Evolutionary conservation across 2,797 vertebrate species (phyloP), one percentile per base, ranked within the genome.

Genomic region (Crossoptilon crossoptilon): DNA sequence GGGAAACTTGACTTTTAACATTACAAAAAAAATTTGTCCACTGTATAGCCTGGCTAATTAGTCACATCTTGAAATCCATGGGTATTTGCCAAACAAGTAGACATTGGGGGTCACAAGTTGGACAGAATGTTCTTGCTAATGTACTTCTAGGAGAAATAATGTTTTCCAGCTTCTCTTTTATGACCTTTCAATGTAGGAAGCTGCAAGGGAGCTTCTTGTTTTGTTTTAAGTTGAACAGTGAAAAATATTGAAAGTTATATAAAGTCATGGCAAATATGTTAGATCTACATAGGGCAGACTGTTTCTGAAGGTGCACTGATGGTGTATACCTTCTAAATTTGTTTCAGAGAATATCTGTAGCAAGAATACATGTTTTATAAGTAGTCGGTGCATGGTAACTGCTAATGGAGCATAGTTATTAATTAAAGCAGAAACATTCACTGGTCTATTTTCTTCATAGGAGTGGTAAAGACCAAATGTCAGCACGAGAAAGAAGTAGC

Each of bases 391-490:
- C 44, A 24, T 24, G 21, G 53, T 31, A 66, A 59, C 3, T 44
- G 33, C 72, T 82, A 66, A 69, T 66, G 16, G 31, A 72, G 53
- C 26, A 35, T 19, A 49, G 9, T 14, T 64, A 35, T 17, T 73
- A 56, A 19, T 60, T 88, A 62, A 71, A 83, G 75, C 14, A 64
- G 51, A 91, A 91, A 33, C 88, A 56, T 64, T 82, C 23, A 78
- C 24, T 78, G 33, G 2, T 67, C 29, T 80, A 58, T 27, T 19
- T 80, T 85, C 68, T 60, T 26, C 7, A 29, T 82, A 99, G 98
- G 97, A 75, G 84, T 58, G 63, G 97, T 98, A 85, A 99, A 98
- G 93, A 99, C 98, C 3, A 98, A 93, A 31, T 99, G 99, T 76
- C 98, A 99, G 93, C 96, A 2, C 2, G 98, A 99, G 86, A 97